Conservation (phyloP, 2,888 invertebrate species). For the Melanostoma scalare region DNA sequence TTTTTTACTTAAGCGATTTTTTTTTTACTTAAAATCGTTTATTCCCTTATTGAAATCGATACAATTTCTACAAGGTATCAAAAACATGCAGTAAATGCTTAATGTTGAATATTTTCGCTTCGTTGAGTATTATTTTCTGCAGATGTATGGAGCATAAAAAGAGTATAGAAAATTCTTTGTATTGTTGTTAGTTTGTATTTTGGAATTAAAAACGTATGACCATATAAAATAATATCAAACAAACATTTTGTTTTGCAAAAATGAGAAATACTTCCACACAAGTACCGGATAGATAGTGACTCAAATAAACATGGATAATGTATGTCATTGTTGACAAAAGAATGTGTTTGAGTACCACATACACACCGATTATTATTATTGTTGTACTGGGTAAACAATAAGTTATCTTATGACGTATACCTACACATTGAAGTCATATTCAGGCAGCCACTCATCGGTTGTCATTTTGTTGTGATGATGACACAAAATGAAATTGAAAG, state of each 20-base stretch:
- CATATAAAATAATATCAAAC: no score
- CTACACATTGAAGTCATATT: slow-evolving; percentile 28
- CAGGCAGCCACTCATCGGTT: slow-evolving; percentile 62
- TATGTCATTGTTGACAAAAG: slow-evolving; percentile 56
- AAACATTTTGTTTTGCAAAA: neutral
- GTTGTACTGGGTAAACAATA: slow-evolving; percentile 31
- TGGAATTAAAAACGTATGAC: no score
- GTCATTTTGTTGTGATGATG: slow-evolving; percentile 53
- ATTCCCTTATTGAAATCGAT: no score
- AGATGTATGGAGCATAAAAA: no score
- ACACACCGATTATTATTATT: slow-evolving; percentile 34
- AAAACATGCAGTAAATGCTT: no score
- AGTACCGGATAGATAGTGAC: slow-evolving; percentile 37
- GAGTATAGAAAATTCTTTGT: no score
- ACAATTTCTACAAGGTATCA: no score
- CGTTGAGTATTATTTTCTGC: no score
- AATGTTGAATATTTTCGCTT: no score
- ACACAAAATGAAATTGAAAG: slow-evolving; percentile 60
- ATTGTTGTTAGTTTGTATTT: no score
- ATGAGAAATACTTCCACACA: slow-evolving; percentile 11
- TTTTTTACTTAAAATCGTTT: no score
- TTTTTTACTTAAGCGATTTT: no score
- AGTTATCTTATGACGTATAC: neutral
- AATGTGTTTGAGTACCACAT: slow-evolving; percentile 31
- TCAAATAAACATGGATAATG: slow-evolving; percentile 54